phyloP scores from a whole-genome alignment of 2,113 vertebrate genomes.

The Dunckerocampus dactyliophorus region DNA sequence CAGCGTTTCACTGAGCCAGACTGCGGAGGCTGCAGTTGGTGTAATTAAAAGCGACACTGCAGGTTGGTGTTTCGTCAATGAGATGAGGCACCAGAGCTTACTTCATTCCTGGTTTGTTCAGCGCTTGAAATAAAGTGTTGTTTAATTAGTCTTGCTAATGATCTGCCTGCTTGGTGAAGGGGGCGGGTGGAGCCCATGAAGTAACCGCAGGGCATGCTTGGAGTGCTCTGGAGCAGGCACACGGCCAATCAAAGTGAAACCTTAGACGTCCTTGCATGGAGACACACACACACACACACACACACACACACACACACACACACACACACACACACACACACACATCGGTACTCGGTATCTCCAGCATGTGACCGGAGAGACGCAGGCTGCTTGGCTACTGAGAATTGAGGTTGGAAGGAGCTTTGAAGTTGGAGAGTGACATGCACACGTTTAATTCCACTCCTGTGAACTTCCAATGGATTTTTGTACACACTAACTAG shows the following conservation, averaged over 20 bases:
- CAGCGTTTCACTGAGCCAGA: too few relatives aligned
- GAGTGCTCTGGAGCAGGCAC: slow-evolving; percentile 21
- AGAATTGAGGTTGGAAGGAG: not conserved
- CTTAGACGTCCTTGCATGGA: slow-evolving; percentile 27
- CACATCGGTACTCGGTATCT: slow-evolving; percentile 26
- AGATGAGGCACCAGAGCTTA: not conserved
- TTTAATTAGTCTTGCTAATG: not conserved
- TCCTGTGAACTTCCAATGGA: slow-evolving; percentile 3
- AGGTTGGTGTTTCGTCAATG: not conserved
- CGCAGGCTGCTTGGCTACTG: slow-evolving; percentile 3
- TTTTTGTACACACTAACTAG: slow-evolving; percentile 5
- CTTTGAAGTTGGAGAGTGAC: not conserved
- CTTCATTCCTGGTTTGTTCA: not conserved
- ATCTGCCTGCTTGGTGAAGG: not conserved
- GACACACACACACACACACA: slow-evolving; percentile 13
- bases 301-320: not conserved
- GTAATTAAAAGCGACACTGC: not conserved
- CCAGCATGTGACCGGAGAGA: slow-evolving; percentile 33
- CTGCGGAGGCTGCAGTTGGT: not conserved
- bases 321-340: not conserved
- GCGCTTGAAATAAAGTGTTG: not conserved
- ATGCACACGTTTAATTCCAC: slow-evolving; percentile 2
- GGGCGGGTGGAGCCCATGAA: too few relatives aligned
- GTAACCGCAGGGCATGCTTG: slow-evolving; percentile 18
- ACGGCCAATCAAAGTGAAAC: slow-evolving; percentile 38